A percentile compares a stretch with the other conserved stretches of the same genome.
Evolutionary conservation across 2,888 invertebrate genomes (phyloP).

Genomic region (Orthosia gracilis): DNA sequence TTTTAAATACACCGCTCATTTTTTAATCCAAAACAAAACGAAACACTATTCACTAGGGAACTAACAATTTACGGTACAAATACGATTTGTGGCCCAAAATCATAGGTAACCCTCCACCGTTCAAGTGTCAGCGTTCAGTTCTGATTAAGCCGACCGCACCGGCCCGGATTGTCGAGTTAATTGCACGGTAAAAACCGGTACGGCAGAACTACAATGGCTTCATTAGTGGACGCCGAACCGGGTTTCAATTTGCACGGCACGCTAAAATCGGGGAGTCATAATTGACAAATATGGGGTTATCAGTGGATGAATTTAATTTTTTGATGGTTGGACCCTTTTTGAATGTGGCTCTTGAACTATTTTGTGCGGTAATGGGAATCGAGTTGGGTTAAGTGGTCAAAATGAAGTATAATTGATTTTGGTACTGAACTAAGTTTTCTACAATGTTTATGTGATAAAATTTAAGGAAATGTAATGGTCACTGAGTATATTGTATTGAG

Average conservation of each 20-base stretch:
- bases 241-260: slow-evolving; percentile 76
- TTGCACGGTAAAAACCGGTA: slow-evolving; percentile 80
- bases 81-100: slow-evolving; percentile 56
- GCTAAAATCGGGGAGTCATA: slow-evolving; percentile 72
- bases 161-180: slow-evolving; percentile 78
- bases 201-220: slow-evolving; percentile 78
- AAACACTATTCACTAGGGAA: slow-evolving; percentile 22
- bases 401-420: background rate
- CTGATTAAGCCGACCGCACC: slow-evolving; percentile 79
- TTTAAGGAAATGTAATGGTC: background rate
- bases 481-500: background rate
- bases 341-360: background rate
- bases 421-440: background rate
- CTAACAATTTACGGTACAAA: slow-evolving; percentile 57
- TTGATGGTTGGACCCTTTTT: slow-evolving; percentile 25
- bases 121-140: slow-evolving; percentile 70
- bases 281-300: slow-evolving; percentile 75
- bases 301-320: slow-evolving; percentile 38
- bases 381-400: background rate
- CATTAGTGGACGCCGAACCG: slow-evolving; percentile 76
- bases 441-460: background rate
- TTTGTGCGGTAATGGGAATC: background rate
- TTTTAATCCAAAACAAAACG: background rate
- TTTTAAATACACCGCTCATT: background rate
- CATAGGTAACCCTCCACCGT: slow-evolving; percentile 61